phyloP scores from a whole-genome alignment of 2,888 invertebrate species.

The Onchidella celtica region DNA sequence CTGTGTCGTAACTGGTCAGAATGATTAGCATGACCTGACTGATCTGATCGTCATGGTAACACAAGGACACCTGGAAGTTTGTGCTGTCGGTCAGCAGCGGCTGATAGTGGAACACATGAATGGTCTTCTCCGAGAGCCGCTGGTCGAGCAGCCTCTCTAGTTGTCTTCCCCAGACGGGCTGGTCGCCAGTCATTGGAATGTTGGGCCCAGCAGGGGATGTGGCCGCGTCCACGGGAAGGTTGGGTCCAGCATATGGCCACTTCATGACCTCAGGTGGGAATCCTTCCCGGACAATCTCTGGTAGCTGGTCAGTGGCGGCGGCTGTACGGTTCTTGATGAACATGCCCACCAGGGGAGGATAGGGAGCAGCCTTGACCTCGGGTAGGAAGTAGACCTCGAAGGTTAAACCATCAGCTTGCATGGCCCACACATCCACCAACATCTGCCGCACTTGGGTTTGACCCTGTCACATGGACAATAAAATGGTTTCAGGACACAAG shows the following conservation, averaged over 20 bases:
- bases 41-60: constrained; percentile 36
- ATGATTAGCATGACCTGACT: constrained; percentile 38
- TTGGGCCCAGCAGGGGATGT: background rate
- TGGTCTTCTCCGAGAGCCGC: constrained; percentile 34
- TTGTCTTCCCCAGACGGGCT: constrained; percentile 22
- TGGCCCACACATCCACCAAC: constrained; percentile 50
- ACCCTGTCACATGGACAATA: no score
- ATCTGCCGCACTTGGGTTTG: constrained; percentile 16
- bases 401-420: constrained; percentile 31
- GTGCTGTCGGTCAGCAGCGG: constrained; percentile 42
- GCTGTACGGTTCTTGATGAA: constrained; percentile 35
- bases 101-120: constrained; percentile 46
- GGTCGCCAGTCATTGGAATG: constrained; percentile 7
- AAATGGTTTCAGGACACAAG: no score
- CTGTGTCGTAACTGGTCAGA: constrained; percentile 23
- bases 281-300: background rate
- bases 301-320: background rate
- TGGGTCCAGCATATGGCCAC: no score
- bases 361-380: background rate
- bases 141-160: constrained; percentile 31
- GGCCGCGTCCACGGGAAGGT: no score
- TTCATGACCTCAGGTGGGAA: no score
- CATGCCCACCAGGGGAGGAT: constrained; percentile 29
- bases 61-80: constrained; percentile 48
- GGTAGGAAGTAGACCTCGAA: constrained; percentile 50